Conservation (phyloP, 2,888 invertebrate species). For the Myathropa florea region DNA sequence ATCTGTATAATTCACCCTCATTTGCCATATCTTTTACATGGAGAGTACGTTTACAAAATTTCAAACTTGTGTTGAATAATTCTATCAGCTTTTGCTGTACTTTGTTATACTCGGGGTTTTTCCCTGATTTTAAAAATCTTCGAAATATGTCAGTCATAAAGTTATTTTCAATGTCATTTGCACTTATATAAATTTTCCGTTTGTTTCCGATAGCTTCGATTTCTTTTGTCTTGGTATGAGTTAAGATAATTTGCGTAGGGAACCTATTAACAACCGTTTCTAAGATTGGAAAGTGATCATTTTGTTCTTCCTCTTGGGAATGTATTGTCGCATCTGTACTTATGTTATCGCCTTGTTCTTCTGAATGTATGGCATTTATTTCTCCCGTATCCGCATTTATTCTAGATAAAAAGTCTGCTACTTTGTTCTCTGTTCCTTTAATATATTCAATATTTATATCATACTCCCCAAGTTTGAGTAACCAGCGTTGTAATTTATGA, state of each 20-base stretch:
- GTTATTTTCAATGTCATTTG: conserved; percentile 3
- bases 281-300: too few relatives aligned
- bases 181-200: not conserved
- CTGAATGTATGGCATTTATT: not conserved
- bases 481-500: not conserved
- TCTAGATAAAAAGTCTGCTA: not conserved
- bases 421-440: not conserved
- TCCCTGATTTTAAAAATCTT: too few relatives aligned
- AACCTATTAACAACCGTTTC: conserved; percentile 16
- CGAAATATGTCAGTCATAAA: too few relatives aligned
- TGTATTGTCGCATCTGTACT: not conserved
- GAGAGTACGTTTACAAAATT: too few relatives aligned
- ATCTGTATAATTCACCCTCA: too few relatives aligned
- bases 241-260: conserved; percentile 7
- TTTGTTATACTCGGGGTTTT: conserved; percentile 35
- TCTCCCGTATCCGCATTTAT: not conserved
- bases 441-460: not conserved
- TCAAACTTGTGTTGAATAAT: conserved; percentile 42
- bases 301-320: conserved; percentile 5
- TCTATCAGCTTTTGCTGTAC: conserved; percentile 55
- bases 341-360: not conserved
- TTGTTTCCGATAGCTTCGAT: not conserved
- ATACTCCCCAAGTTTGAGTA: not conserved
- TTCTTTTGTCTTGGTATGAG: not conserved
- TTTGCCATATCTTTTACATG: too few relatives aligned